Evolutionary conservation across 2,797 vertebrate genomes (phyloP).

Genomic region (Forpus xanthops): DNA sequence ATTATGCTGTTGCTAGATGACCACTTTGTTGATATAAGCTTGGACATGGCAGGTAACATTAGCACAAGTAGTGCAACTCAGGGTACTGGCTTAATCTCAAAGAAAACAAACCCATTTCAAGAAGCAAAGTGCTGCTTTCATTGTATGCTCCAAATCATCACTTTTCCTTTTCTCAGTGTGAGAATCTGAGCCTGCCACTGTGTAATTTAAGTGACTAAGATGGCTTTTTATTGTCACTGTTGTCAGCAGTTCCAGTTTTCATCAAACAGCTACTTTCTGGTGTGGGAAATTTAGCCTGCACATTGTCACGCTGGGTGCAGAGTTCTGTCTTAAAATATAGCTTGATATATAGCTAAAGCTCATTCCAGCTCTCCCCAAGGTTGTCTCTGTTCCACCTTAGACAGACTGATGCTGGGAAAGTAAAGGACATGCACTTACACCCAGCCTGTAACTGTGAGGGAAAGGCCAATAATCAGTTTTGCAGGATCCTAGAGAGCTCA

Average conservation of each 20-base stretch:
- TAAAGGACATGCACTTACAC: accelerated
- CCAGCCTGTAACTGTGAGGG: neutral
- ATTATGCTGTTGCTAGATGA: neutral
- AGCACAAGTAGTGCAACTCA: neutral
- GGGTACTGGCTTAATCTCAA: neutral
- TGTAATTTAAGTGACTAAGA: conserved; percentile 22
- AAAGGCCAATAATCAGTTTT: neutral
- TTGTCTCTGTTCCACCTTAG: neutral
- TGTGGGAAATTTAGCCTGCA: neutral
- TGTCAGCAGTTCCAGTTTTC: conserved; percentile 43
- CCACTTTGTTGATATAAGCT: neutral
- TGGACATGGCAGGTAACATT: neutral
- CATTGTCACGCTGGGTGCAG: neutral
- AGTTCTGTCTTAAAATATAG: neutral
- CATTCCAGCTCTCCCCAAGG: neutral
- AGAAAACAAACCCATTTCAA: neutral
- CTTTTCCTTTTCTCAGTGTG: neutral
- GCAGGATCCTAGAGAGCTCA: neutral
- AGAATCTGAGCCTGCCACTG: conserved; percentile 2
- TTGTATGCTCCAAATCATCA: neutral
- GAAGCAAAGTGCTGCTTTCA: neutral
- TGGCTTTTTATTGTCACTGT: conserved; percentile 2
- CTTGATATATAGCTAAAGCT: neutral
- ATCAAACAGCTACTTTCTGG: neutral
- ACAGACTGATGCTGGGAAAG: neutral